These are phyloP conservation scores for Drosophila lowei DNA, from an alignment of 1,140 invertebrate genomes.

Conservation along the genomic window DNA sequence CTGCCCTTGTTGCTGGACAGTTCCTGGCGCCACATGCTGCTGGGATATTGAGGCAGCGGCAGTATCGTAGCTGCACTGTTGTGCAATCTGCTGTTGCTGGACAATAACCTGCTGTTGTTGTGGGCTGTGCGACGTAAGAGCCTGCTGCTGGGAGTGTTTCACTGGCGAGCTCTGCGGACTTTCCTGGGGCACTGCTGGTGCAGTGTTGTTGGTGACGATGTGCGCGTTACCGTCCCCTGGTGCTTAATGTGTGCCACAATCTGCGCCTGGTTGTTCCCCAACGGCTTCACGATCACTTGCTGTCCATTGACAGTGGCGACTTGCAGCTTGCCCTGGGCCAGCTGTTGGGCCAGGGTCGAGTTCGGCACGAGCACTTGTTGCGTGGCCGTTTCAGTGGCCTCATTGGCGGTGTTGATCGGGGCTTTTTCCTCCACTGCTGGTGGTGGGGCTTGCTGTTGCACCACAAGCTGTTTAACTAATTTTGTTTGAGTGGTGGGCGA, in stretches of 20 bases:
- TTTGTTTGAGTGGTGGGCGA: slow-evolving; percentile 54
- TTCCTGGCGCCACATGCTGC: slow-evolving; percentile 29
- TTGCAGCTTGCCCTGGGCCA: slow-evolving; percentile 90
- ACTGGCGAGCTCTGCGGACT: slow-evolving; percentile 63
- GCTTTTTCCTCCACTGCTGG: slow-evolving; percentile 54
- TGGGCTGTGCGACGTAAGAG: slow-evolving; percentile 54
- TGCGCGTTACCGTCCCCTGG: slow-evolving; percentile 82
- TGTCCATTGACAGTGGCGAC: slow-evolving; percentile 92
- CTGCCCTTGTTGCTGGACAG: slow-evolving; percentile 25
- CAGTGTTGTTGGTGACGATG: slow-evolving; percentile 72
- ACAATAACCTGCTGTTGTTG: slow-evolving; percentile 67
- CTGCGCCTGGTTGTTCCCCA: slow-evolving; percentile 89
- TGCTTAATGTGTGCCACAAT: slow-evolving; percentile 87
- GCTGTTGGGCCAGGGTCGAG: slow-evolving; percentile 89
- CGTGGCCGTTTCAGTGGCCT: slow-evolving; percentile 52
- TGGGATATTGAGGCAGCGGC: slow-evolving; percentile 27
- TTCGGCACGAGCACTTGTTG: slow-evolving; percentile 90
- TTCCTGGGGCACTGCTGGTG: slow-evolving; percentile 40
- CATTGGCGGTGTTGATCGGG: slow-evolving; percentile 41
- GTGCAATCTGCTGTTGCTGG: slow-evolving; percentile 45
- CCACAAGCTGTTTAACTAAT: slow-evolving; percentile 61
- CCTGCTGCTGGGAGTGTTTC: slow-evolving; percentile 49
- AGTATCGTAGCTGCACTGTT: slow-evolving; percentile 40
- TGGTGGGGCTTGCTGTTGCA: slow-evolving; percentile 57
- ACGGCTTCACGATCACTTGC: slow-evolving; percentile 89